Evolutionary conservation across 2,888 invertebrate genomes (phyloP).

Genomic region (Rhagonycha lutea): DNA sequence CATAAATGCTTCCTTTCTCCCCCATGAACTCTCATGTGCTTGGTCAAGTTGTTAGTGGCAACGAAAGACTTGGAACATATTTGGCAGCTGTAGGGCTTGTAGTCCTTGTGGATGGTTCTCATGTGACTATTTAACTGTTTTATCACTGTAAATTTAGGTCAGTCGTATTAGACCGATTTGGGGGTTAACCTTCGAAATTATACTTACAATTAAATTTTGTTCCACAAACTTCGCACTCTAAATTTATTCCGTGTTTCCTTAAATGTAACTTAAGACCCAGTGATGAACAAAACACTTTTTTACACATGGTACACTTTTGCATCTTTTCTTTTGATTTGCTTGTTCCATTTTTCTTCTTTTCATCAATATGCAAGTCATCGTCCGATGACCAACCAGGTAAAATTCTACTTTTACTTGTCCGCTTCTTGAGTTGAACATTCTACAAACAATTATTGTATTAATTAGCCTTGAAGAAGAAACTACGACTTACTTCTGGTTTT

Average conservation of each 20-base stretch:
- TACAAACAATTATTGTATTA: background rate
- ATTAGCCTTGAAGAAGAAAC: background rate
- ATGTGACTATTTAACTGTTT: conserved; percentile 44
- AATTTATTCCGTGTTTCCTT: conserved; percentile 43
- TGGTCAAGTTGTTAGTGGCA: conserved; percentile 41
- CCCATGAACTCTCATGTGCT: conserved; percentile 48
- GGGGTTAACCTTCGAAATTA: too few species aligned
- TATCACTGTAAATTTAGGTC: conserved; percentile 43
- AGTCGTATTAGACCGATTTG: too few species aligned
- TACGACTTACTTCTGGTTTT: background rate
- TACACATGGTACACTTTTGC: conserved; percentile 41
- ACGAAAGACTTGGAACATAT: conserved; percentile 46
- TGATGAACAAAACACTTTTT: conserved; percentile 42
- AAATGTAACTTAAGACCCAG: conserved; percentile 43
- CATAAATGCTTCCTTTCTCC: conserved; percentile 49
- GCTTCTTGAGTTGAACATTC: background rate
- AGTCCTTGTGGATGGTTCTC: conserved; percentile 41
- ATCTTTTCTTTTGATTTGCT: conserved; percentile 8
- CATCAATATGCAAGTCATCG: conserved; percentile 13
- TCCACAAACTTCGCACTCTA: conserved; percentile 46
- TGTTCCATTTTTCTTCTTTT: conserved; percentile 6
- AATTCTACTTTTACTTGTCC: background rate
- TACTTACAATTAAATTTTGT: conserved; percentile 47
- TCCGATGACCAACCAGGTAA: conserved; percentile 9
- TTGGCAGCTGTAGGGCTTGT: conserved; percentile 45